These are phyloP conservation scores for Trichomalopsis sarcophagae DNA, from an alignment of 1,140 invertebrate species.

Conservation along the genomic window DNA sequence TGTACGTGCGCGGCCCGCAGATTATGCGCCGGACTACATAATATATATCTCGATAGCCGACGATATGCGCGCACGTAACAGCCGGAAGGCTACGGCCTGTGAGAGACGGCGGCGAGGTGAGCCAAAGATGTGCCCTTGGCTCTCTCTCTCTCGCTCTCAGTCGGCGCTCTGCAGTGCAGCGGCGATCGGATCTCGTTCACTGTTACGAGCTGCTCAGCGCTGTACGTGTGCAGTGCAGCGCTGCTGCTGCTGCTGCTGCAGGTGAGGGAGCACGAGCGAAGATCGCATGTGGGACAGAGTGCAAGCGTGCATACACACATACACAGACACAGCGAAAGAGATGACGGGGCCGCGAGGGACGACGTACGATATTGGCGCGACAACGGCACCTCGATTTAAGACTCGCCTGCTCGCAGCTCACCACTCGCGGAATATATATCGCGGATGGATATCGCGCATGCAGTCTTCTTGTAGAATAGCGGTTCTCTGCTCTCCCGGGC, in stretches of 20 bases:
- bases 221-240: neutral
- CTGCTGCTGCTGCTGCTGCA: neutral
- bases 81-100: slow-evolving; percentile 30
- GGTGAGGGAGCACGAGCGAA: slow-evolving; percentile 27
- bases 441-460: slow-evolving; percentile 55
- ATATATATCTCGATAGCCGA: slow-evolving; percentile 36
- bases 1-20: slow-evolving; percentile 12
- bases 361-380: slow-evolving; percentile 45
- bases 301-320: neutral
- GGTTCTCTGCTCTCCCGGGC: slow-evolving; percentile 50
- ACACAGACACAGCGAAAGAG: neutral
- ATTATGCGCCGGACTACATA: slow-evolving; percentile 50
- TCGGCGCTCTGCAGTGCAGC: neutral
- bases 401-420: slow-evolving; percentile 57
- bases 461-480: slow-evolving; percentile 57
- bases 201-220: slow-evolving; percentile 48
- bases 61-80: slow-evolving; percentile 45
- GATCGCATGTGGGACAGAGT: slow-evolving; percentile 29
- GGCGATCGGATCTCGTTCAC: slow-evolving; percentile 66
- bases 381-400: slow-evolving; percentile 61
- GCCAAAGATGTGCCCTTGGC: slow-evolving; percentile 60
- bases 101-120: slow-evolving; percentile 57
- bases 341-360: slow-evolving; percentile 27
- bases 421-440: slow-evolving; percentile 57
- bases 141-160: slow-evolving; percentile 15